These are phyloP conservation scores for Papilio demoleus DNA, from an alignment of 2,888 invertebrate species.

Conservation along the genomic window DNA sequence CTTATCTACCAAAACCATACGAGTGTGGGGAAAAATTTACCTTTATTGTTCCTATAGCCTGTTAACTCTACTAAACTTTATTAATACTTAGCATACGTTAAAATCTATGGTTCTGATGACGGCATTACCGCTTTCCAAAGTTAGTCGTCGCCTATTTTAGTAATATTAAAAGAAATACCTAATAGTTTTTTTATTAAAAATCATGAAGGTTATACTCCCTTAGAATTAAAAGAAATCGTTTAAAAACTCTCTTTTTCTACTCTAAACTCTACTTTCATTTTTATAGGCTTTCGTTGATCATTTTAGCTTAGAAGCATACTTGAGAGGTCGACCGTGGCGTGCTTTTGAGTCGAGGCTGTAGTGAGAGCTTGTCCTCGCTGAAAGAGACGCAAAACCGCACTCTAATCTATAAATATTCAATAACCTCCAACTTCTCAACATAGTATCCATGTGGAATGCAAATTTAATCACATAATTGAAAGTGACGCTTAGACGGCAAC, in stretches of 20 bases:
- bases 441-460: constrained; percentile 37
- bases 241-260: too few species aligned
- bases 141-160: too few species aligned
- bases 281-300: constrained; percentile 55
- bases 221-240: not conserved
- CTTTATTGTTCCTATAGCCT: too few species aligned
- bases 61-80: too few species aligned
- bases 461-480: constrained; percentile 39
- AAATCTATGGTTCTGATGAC: too few species aligned
- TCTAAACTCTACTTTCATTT: constrained; percentile 37
- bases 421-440: constrained; percentile 41
- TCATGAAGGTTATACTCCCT: not conserved
- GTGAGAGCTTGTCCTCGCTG: constrained; percentile 46
- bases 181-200: too few species aligned
- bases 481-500: constrained; percentile 13
- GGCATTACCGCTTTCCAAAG: too few species aligned
- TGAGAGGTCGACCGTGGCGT: constrained; percentile 53
- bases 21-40: too few species aligned
- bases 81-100: too few species aligned
- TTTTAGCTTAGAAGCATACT: constrained; percentile 62
- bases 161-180: too few species aligned
- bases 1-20: too few species aligned
- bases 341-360: constrained; percentile 47
- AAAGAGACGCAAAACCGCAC: constrained; percentile 55
- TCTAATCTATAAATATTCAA: constrained; percentile 45